Base-by-base conservation (phyloP, 2,113 vertebrate genomes). In the Microcebus murinus region DNA sequence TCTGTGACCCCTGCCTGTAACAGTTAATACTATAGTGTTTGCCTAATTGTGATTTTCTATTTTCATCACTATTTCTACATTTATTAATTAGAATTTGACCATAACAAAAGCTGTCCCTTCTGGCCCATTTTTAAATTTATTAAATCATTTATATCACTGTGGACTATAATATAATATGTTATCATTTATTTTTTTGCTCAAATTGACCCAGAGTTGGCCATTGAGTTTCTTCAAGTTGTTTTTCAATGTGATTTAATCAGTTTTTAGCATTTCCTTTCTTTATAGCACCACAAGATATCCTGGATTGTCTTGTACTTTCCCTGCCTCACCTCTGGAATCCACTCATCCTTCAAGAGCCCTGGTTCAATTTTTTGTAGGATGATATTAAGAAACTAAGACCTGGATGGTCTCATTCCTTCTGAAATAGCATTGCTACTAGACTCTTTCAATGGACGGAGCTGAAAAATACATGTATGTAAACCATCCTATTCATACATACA, bases 161-260 rank as follows among this genome's bases (percentile, higher is more conserved):
- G 39, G 7, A 52, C 42, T 93, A 84, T 57, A 84, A 82, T 57
- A 8, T 4, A 91, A 55, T 61, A 48, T 70, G 29, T 79, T 14
- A 6, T 70, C 34, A 65, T 68, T 90, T 83, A 82, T 71, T 90
- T 94, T 14, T 36, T 81, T 95, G 27, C 83, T 95, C 39, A 77
- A 34, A 50, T 42, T 52, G 8, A 65, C 65, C 17, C 2, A 31
- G 6, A 80, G 91, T 74, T 93, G 36, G 8, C 45, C 31, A 36
- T 27, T 83, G 39, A 87, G 25, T 86, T 88, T 94, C 48, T 87
- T 90, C 34, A 87, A 48, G 12, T 65, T 91, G 9, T 77, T 85
- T 20, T 55, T 95, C 34, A 67, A 7, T 48, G 7, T 86, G 2
- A 48, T 20, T 1, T 1, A 2, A 65, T 42, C 20, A 77, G 25